phyloP scores from a whole-genome alignment of 2,888 invertebrate genomes.

The Keiferia lycopersicella region DNA sequence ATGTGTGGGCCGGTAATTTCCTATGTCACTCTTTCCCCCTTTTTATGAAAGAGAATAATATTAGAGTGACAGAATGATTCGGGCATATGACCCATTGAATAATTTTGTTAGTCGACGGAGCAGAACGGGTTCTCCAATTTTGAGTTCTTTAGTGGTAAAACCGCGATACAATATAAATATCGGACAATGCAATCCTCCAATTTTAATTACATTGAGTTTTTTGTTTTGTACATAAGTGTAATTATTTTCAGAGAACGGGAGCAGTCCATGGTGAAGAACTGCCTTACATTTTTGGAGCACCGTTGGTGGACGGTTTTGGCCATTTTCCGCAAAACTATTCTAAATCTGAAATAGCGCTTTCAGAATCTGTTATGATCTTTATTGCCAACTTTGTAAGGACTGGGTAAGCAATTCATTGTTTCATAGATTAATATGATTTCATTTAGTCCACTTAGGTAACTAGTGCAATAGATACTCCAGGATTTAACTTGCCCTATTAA shows the following conservation, averaged over 20 bases:
- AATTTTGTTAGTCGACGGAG: no score
- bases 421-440: neutral
- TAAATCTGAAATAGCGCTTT: conserved; percentile 90
- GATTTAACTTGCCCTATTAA: conserved; percentile 22
- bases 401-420: conserved; percentile 85
- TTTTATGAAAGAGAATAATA: no score
- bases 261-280: conserved; percentile 96
- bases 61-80: no score
- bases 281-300: conserved; percentile 94
- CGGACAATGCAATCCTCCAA: no score
- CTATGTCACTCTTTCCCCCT: no score
- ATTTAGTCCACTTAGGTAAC: neutral
- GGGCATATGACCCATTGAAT: no score
- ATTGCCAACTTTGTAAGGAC: conserved; percentile 93
- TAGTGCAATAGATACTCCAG: neutral
- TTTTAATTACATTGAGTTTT: no score
- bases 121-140: no score
- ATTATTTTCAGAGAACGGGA: conserved; percentile 86
- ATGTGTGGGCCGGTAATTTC: no score
- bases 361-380: conserved; percentile 93
- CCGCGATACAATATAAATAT: no score
- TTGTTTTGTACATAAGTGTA: neutral
- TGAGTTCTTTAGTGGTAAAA: no score
- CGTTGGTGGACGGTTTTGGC: conserved; percentile 89
- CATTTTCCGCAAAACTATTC: conserved; percentile 95